Percentiles rank a stretch among this genome's conserved stretches.
Conservation (phyloP, 2,888 invertebrate species). For the Scotopteryx bipunctaria region DNA sequence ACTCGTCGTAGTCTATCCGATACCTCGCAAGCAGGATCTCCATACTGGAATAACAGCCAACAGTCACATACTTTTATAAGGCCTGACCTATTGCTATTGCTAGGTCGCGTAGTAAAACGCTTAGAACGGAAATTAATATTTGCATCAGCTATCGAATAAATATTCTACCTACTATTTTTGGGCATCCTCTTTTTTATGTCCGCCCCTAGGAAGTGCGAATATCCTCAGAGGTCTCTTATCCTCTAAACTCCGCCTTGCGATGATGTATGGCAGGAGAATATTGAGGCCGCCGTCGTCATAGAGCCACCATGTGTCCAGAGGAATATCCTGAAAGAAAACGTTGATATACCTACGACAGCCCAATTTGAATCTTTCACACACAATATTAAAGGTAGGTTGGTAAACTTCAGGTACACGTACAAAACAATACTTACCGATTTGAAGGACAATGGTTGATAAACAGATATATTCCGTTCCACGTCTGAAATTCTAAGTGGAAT, state of each 20-base stretch:
- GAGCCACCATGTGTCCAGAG: constrained; percentile 95
- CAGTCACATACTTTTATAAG: too few species aligned
- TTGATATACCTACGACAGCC: too few species aligned
- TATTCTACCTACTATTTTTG: constrained; percentile 88
- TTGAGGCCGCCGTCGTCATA: constrained; percentile 96
- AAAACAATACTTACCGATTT: constrained; percentile 29
- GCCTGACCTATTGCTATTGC: too few species aligned
- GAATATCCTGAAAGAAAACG: constrained; percentile 26
- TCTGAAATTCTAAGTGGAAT: not conserved
- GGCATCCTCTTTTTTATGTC: constrained; percentile 87
- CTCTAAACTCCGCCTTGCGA: constrained; percentile 87
- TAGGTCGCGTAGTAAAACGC: too few species aligned
- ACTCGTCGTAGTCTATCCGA: constrained; percentile 94
- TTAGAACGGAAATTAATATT: too few species aligned
- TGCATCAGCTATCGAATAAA: too few species aligned
- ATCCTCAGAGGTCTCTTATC: constrained; percentile 87
- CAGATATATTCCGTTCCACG: constrained; percentile 4
- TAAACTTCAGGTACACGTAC: too few species aligned
- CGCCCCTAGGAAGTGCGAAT: constrained; percentile 90
- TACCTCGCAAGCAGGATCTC: constrained; percentile 94
- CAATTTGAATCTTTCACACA: too few species aligned
- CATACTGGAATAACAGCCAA: constrained; percentile 88
- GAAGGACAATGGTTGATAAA: constrained; percentile 34
- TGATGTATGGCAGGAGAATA: constrained; percentile 92
- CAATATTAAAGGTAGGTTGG: too few species aligned